These are phyloP conservation scores for Lottia scabra DNA, from an alignment of 2,888 invertebrate species.

Conservation along the genomic window DNA sequence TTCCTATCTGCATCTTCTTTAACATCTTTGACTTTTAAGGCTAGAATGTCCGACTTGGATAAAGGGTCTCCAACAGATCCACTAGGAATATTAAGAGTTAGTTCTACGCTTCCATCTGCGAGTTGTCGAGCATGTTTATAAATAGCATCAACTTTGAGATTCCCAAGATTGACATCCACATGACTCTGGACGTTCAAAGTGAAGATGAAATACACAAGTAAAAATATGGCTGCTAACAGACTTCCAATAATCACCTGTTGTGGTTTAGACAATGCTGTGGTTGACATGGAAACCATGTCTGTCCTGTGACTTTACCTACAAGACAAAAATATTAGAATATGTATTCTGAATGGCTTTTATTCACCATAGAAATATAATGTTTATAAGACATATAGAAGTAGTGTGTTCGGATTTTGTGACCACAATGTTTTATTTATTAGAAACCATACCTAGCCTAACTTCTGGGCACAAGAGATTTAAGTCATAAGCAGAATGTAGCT, in stretches of 20 bases:
- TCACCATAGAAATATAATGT: too few relatives aligned
- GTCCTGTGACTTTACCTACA: too few relatives aligned
- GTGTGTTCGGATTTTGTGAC: too few relatives aligned
- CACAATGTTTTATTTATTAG: too few relatives aligned
- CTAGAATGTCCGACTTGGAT: neutral
- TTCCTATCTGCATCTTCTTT: neutral
- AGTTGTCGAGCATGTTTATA: slow-evolving; percentile 29
- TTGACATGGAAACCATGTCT: too few relatives aligned
- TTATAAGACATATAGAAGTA: too few relatives aligned
- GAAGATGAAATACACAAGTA: neutral
- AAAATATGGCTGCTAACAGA: neutral
- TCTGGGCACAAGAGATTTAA: too few relatives aligned
- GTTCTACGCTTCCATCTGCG: slow-evolving; percentile 33
- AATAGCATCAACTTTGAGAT: slow-evolving; percentile 22
- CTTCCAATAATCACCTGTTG: neutral
- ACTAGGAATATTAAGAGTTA: slow-evolving; percentile 31
- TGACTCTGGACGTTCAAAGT: neutral
- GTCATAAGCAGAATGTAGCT: too few relatives aligned
- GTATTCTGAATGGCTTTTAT: too few relatives aligned
- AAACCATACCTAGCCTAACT: too few relatives aligned
- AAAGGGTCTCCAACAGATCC: slow-evolving; percentile 12
- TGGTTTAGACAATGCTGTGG: too few relatives aligned
- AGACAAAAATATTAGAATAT: too few relatives aligned
- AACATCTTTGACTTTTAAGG: neutral
- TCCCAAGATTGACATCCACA: neutral